Base-by-base conservation (phyloP, 2,888 invertebrate species). In the Catotricha subobsoleta region DNA sequence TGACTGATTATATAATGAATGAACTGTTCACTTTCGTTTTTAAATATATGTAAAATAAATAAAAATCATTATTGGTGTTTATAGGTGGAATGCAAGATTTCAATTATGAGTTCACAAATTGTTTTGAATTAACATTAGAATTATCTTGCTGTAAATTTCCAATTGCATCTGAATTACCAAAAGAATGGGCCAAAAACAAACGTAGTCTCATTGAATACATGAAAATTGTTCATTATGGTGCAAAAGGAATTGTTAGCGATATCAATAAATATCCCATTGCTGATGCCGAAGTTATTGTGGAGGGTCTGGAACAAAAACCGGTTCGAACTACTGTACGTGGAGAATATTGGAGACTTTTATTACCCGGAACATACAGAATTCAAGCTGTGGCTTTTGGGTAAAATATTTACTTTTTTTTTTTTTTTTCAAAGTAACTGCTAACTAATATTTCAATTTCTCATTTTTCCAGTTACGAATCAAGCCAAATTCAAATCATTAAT, bases 51-150 rank as follows among this genome's bases (percentile, higher is more conserved):
- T 9, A 29, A 10, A 29, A 29, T 5, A 12, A 10, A 29, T 29
- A 4, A 8, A 33, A 33, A 13, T 34, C 15, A 46, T 48, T 44
- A 20, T 43, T 20, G n/a, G n/a, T n/a, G n/a, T 48, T 65, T 48
- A 47, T 65, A 74, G 86, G 91, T 54, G 97, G 97, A 33, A 98
- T 98, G 97, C 87, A 87, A 65, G 98, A 98, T 64, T 99, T 87
- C 67, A 98, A 97, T 67, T 98, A 98, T 61, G 71, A 86, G 3
- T 75, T 82, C 55, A 88, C 88, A 2, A 97, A 95, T 64, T 88
- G 92, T 57, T 88, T 92, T 59, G 98, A 98, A 60, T 76, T 98
- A 43, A 98, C 98, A 0, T 76, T 98, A 52, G 98, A 99, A 59
- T 62, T 98, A 52, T 88, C 90, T 33, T 98, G 98, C 65, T 84